These are phyloP conservation scores for Sinocyclocheilus anshuiensis DNA, from an alignment of 2,113 vertebrate genomes.

Conservation along the genomic window DNA sequence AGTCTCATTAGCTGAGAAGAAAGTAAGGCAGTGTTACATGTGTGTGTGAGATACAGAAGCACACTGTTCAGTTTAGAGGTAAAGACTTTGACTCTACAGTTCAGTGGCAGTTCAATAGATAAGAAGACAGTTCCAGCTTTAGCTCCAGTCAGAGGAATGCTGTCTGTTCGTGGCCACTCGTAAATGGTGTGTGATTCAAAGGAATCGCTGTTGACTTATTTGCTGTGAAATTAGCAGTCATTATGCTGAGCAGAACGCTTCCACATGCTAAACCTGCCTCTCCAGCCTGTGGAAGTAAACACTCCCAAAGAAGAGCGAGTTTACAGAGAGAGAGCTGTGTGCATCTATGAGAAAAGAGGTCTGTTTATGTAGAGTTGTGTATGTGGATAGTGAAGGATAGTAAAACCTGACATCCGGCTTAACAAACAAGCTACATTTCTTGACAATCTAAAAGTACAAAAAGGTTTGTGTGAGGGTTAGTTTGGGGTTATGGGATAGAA, in stretches of 20 bases:
- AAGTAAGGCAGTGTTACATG: constrained; percentile 31
- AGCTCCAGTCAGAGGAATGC: constrained; percentile 41
- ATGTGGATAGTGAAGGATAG: background rate
- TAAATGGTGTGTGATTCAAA: constrained; percentile 58
- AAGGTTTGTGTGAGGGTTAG: background rate
- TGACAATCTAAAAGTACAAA: background rate
- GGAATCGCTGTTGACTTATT: constrained; percentile 50
- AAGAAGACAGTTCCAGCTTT: constrained; percentile 38
- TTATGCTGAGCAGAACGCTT: constrained; percentile 51
- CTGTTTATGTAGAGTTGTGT: background rate
- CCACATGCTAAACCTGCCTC: constrained; percentile 48
- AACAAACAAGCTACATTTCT: background rate
- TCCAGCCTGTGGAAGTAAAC: constrained; percentile 13
- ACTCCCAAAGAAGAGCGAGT: constrained; percentile 4
- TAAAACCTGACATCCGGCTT: background rate
- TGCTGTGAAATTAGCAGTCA: constrained; percentile 55
- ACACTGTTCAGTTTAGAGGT: constrained; percentile 53
- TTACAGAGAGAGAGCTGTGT: background rate
- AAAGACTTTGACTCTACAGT: constrained; percentile 55
- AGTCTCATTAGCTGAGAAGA: constrained; percentile 47
- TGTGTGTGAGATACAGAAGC: constrained; percentile 37
- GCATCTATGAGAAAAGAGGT: background rate
- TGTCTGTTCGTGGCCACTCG: background rate
- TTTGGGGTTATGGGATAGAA: background rate
- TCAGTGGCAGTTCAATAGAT: constrained; percentile 56